Conservation (phyloP, 23 tunicate species). For the Trididemnum nubilum region DNA sequence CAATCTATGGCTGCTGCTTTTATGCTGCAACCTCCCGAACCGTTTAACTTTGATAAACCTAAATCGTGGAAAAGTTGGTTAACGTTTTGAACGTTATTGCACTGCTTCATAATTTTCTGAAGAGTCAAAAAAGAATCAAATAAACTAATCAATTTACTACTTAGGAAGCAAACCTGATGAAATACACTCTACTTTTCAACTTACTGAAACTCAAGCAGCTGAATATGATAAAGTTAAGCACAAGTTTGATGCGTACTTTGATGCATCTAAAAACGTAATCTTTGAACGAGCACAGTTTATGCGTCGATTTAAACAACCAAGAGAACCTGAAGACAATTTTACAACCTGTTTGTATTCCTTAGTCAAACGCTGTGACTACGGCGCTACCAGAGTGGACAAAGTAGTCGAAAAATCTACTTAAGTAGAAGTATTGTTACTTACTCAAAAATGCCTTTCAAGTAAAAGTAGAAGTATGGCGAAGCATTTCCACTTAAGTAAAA, state of each 20-base stretch:
- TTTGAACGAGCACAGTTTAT: background rate
- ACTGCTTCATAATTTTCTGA: background rate
- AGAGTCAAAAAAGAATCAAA: background rate
- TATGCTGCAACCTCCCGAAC: background rate
- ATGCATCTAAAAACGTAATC: background rate
- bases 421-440: too few species aligned
- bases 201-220: background rate
- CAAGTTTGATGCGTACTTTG: slow-evolving; percentile 6
- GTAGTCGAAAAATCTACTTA: too few species aligned
- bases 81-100: background rate
- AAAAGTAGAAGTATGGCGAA: too few species aligned
- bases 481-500: too few species aligned
- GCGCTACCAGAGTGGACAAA: too few species aligned
- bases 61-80: background rate
- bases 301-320: background rate
- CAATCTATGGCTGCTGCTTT: too few species aligned
- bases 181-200: background rate
- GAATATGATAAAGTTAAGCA: background rate
- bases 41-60: background rate
- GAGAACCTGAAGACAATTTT: background rate
- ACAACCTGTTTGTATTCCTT: too few species aligned
- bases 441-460: too few species aligned
- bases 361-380: too few species aligned
- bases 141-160: background rate
- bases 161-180: slow-evolving; percentile 9